Evolutionary conservation across 2,797 vertebrate species (phyloP).

Genomic region (Neomorphus geoffroyi): DNA sequence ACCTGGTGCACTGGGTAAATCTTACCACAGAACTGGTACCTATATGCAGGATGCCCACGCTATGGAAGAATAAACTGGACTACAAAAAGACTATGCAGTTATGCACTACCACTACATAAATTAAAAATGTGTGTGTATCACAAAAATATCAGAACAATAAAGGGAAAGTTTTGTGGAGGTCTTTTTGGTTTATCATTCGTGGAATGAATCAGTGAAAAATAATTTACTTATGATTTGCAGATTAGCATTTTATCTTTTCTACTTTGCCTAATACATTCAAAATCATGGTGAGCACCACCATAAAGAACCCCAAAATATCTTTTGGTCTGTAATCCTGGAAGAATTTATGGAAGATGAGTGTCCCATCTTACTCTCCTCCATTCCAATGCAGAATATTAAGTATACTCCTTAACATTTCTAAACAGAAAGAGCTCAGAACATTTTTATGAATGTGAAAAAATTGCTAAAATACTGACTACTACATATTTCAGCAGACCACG

Average conservation of each 20-base stretch:
- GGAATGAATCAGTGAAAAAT: background rate
- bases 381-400: background rate
- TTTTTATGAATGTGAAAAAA: background rate
- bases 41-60: background rate
- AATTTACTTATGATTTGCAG: background rate
- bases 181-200: background rate
- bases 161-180: background rate
- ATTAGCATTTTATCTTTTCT: background rate
- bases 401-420: background rate
- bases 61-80: background rate
- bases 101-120: background rate
- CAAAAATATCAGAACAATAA: background rate
- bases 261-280: background rate
- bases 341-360: background rate
- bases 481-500: background rate
- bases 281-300: background rate
- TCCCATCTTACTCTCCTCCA: background rate
- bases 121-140: background rate
- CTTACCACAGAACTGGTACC: background rate
- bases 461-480: background rate
- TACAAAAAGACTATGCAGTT: background rate
- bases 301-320: background rate
- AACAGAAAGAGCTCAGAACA: background rate
- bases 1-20: background rate
- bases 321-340: background rate